phyloP scores from a whole-genome alignment of 2,113 vertebrate species.

The Arenaria interpres region DNA sequence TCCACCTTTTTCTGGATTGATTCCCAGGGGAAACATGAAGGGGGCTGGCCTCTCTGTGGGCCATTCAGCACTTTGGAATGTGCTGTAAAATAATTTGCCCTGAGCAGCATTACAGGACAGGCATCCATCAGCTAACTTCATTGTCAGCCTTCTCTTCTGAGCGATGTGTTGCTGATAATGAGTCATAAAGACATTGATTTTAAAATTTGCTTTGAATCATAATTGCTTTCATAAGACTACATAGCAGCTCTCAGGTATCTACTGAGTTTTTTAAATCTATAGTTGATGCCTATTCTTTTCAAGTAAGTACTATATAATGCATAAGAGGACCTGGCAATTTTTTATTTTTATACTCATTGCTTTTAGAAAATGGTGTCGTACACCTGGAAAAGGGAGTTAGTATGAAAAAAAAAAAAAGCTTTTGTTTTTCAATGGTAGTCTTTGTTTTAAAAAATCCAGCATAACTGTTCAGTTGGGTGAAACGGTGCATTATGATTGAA shows the following conservation, averaged over 20 bases:
- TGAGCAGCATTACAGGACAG: slow-evolving; percentile 38
- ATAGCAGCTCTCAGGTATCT: slow-evolving; percentile 59
- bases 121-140: slow-evolving; percentile 64
- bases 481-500: neutral
- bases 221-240: slow-evolving; percentile 70
- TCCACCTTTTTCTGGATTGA: neutral
- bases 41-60: neutral
- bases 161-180: slow-evolving; percentile 66
- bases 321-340: neutral
- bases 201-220: slow-evolving; percentile 72
- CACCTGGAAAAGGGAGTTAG: neutral
- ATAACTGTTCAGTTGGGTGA: neutral
- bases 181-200: slow-evolving; percentile 75
- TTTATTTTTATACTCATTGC: neutral
- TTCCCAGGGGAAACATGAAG: slow-evolving; percentile 3
- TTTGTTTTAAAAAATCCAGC: neutral
- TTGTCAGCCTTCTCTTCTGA: slow-evolving; percentile 58
- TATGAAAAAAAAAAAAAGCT: neutral
- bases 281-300: slow-evolving; percentile 61
- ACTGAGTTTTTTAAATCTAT: slow-evolving; percentile 66
- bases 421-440: neutral
- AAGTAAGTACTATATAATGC: slow-evolving; percentile 48
- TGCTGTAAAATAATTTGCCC: slow-evolving; percentile 5
- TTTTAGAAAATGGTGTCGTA: neutral
- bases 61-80: slow-evolving; percentile 1